Conservation (phyloP, 2,888 invertebrate genomes). For the Oxycera nigricornis region DNA sequence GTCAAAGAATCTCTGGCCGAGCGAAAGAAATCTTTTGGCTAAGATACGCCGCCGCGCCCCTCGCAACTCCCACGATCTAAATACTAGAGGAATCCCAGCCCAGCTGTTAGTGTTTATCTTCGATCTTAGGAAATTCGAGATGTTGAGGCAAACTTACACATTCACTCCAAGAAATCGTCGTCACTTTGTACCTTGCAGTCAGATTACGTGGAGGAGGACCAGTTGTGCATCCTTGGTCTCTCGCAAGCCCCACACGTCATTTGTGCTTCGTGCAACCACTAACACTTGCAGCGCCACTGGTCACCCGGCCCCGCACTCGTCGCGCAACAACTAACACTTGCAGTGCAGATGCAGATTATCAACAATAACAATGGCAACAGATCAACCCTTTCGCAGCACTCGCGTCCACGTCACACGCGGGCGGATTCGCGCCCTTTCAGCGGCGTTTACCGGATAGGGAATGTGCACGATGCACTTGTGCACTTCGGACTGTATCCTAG, state of each 20-base stretch:
- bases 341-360: background rate
- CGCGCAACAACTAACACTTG: background rate
- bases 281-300: conserved; percentile 26
- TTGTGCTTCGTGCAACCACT: conserved; percentile 5
- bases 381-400: background rate
- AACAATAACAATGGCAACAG: conserved; percentile 11
- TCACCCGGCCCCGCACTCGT: conserved; percentile 16
- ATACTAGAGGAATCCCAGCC: background rate
- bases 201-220: conserved; percentile 32
- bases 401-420: background rate
- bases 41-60: background rate
- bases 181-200: background rate
- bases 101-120: background rate
- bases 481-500: background rate
- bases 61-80: background rate
- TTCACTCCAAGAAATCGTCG: background rate
- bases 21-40: background rate
- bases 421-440: background rate
- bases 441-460: background rate
- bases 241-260: conserved; percentile 30
- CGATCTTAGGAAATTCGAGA: background rate
- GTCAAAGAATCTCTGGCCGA: background rate
- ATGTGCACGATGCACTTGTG: conserved; percentile 6
- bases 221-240: conserved; percentile 39
- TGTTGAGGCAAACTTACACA: conserved; percentile 16